A percentile compares a stretch with the other conserved stretches of the same genome.
These are phyloP conservation scores for Gobionotothen gibberifrons DNA, from an alignment of 2,797 vertebrate genomes.

Conservation along the genomic window DNA sequence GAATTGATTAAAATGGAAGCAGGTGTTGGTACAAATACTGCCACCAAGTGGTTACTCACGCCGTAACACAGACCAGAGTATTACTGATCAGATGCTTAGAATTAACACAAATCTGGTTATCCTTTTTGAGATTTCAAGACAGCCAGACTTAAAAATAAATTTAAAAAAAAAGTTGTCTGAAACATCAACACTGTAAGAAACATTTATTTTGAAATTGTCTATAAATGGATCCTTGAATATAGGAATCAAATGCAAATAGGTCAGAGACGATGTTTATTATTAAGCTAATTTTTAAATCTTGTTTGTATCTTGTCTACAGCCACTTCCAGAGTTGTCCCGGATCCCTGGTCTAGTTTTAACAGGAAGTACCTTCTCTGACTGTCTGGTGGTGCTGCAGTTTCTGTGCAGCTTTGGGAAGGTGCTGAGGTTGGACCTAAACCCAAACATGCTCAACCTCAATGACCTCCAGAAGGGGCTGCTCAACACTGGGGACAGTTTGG, in stretches of 20 bases:
- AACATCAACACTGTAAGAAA: not conserved
- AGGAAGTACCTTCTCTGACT: slow-evolving; percentile 90
- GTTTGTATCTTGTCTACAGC: slow-evolving; percentile 74
- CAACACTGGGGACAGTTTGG: slow-evolving; percentile 88
- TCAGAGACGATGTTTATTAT: not conserved
- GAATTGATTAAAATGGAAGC: slow-evolving; percentile 34
- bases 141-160: too few relatives aligned
- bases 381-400: slow-evolving; percentile 96
- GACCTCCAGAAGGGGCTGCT: slow-evolving; percentile 93
- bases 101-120: not conserved
- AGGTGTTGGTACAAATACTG: slow-evolving; percentile 60
- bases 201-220: not conserved
- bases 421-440: slow-evolving; percentile 88
- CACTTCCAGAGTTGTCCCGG: slow-evolving; percentile 90
- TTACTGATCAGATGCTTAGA: not conserved
- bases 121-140: not conserved
- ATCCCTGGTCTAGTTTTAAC: slow-evolving; percentile 92
- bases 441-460: slow-evolving; percentile 86
- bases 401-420: slow-evolving; percentile 94
- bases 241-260: not conserved
- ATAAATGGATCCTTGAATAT: not conserved
- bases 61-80: slow-evolving; percentile 7
- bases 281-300: not conserved
- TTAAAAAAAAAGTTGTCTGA: not conserved
- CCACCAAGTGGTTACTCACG: slow-evolving; percentile 74